Conservation (phyloP, 2,113 vertebrate species). For the Zingel zingel region DNA sequence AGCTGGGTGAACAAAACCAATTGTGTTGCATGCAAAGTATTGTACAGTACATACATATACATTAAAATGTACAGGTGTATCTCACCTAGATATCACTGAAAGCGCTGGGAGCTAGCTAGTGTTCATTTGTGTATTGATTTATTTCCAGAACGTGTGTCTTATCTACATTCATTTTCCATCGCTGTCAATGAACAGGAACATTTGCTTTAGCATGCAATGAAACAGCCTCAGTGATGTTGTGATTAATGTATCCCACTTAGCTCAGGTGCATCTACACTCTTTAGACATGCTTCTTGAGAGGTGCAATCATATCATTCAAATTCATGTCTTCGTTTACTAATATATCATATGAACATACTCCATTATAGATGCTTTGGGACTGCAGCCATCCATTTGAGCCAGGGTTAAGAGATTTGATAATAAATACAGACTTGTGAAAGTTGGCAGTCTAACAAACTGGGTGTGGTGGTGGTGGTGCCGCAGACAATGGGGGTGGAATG, state of each 20-base stretch:
- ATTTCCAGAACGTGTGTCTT: slow-evolving; percentile 47
- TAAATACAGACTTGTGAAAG: slow-evolving; percentile 65
- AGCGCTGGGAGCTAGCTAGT: background rate
- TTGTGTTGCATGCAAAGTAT: background rate
- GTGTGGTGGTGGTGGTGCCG: slow-evolving; percentile 18
- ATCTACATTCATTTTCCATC: slow-evolving; percentile 61
- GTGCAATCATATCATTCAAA: slow-evolving; percentile 66
- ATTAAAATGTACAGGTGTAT: slow-evolving; percentile 2
- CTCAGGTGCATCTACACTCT: slow-evolving; percentile 52
- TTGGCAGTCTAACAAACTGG: slow-evolving; percentile 59
- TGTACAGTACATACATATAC: background rate
- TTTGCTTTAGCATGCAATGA: slow-evolving; percentile 66
- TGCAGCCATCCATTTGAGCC: slow-evolving; percentile 50
- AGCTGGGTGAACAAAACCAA: background rate
- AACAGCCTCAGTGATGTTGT: slow-evolving; percentile 53
- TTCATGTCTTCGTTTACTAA: slow-evolving; percentile 65
- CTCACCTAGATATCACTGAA: slow-evolving; percentile 7
- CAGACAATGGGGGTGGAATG: slow-evolving; percentile 45
- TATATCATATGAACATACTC: slow-evolving; percentile 55
- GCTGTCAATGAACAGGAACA: slow-evolving; percentile 71
- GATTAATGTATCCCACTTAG: slow-evolving; percentile 75
- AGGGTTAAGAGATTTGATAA: slow-evolving; percentile 71
- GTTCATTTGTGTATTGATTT: slow-evolving; percentile 58
- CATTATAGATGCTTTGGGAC: slow-evolving; percentile 53
- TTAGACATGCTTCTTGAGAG: slow-evolving; percentile 57